Evolutionary conservation across 53 echinoderm and acorn worm genomes (phyloP).

Genomic region (Holothuria leucospilota): DNA sequence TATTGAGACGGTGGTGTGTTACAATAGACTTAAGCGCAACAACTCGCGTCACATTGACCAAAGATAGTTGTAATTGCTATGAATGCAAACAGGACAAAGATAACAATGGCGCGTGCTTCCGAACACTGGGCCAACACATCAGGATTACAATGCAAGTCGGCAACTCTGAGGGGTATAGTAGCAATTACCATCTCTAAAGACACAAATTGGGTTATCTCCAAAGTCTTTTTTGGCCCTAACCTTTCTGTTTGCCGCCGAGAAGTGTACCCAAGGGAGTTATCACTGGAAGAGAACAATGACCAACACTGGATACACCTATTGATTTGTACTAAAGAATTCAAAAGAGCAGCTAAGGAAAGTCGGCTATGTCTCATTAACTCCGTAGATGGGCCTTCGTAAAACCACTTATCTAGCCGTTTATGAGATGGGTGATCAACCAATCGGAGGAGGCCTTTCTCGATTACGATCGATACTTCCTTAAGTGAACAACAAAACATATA

Average conservation of each 20-base stretch:
- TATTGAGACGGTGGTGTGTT: not conserved
- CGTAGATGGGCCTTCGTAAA: conserved; percentile 30
- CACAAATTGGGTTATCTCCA: conserved; percentile 76
- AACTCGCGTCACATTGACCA: conserved; percentile 28
- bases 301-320: conserved; percentile 1
- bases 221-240: conserved; percentile 53
- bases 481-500: conserved; percentile 41
- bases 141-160: conserved; percentile 41
- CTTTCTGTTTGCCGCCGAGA: conserved; percentile 70
- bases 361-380: conserved; percentile 47
- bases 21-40: conserved; percentile 31
- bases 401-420: conserved; percentile 38
- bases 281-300: not conserved
- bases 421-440: conserved; percentile 12
- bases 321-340: conserved; percentile 33
- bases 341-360: conserved; percentile 28
- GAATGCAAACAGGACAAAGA: conserved; percentile 25
- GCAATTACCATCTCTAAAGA: conserved; percentile 37
- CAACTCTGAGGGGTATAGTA: conserved; percentile 16
- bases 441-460: not conserved
- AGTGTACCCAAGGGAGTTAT: conserved; percentile 40
- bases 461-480: conserved; percentile 24
- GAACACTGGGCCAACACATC: conserved; percentile 38
- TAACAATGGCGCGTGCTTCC: conserved; percentile 31
- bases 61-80: conserved; percentile 38